Evolutionary conservation across 2,888 invertebrate species (phyloP), one percentile per base, ranked within the genome.

Genomic region (Deilephila porcellus): DNA sequence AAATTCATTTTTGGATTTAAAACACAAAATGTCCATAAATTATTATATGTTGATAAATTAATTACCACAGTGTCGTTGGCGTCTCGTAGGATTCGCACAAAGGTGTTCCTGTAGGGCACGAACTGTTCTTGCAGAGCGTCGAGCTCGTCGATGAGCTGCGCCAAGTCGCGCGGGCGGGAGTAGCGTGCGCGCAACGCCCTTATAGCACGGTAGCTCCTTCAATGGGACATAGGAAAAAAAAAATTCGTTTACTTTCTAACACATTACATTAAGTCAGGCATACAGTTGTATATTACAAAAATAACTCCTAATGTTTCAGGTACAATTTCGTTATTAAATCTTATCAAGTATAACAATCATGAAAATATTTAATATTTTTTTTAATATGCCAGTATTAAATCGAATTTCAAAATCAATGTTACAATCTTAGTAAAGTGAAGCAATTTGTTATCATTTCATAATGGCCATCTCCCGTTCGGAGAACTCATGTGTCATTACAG

Each of bases 61-160:
- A 76, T 75, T 75, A 88, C 91, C 76, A 82, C 80, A 2, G 81
- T 70, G 37, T 79, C 79, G 73, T 77, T 83, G 7, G 84, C 83
- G 4, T 82, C 81, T 0, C 86, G 80, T 4, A 93, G 83, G 71
- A 87, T 76, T 3, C 80, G 72, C 32, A 88, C 76, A 77, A 89
- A 91, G 19, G 74, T 77, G 2, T 77, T 74, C 25, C 89, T 85
- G 78, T 82, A 86, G 0, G 90, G 91, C 2, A 86, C 81, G 74
- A 92, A 92, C 64, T 88, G 85, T 4, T 83, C 84, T 4, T 88
- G 84, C n/a, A 93, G 80, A 0, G 64, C 52, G 19, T 90, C 86
- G 53, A 92, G 71, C 52, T 93, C 91, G 3, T 88, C 88, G 0
- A 91, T 74, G 67, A 92, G 78, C 60, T 80, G 80, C 1, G 80